These are phyloP conservation scores for Lonchura striata DNA, from an alignment of 2,113 vertebrate genomes.

Conservation along the genomic window DNA sequence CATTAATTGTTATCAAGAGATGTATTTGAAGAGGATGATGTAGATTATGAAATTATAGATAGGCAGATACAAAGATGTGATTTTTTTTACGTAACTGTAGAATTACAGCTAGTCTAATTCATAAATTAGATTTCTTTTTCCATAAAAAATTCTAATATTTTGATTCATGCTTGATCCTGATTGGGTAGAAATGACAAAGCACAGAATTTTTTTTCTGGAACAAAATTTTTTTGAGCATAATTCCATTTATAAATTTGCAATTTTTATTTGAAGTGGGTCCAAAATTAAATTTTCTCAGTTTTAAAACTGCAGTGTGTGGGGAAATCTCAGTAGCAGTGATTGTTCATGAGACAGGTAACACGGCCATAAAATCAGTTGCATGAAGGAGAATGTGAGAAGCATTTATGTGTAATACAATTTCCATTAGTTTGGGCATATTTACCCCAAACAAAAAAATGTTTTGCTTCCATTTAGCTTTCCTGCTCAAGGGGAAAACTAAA, in stretches of 20 bases:
- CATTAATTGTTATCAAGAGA: background rate
- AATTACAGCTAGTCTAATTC: background rate
- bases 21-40: background rate
- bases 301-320: background rate
- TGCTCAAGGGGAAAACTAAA: background rate
- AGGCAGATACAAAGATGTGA: background rate
- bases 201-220: background rate
- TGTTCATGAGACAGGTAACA: background rate
- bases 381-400: background rate
- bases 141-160: background rate
- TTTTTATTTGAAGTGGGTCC: background rate
- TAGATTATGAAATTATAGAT: background rate
- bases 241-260: background rate
- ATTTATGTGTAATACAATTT: background rate
- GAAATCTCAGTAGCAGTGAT: background rate
- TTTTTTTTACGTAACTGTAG: background rate
- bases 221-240: background rate
- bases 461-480: background rate
- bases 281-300: background rate
- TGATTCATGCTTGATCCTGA: background rate
- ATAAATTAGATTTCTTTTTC: background rate
- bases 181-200: background rate
- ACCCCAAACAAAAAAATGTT: background rate
- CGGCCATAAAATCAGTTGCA: background rate
- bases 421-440: background rate